Evolutionary conservation across 2,797 vertebrate genomes (phyloP), one percentile per base, ranked within the genome.

Genomic region (Chelmon rostratus): DNA sequence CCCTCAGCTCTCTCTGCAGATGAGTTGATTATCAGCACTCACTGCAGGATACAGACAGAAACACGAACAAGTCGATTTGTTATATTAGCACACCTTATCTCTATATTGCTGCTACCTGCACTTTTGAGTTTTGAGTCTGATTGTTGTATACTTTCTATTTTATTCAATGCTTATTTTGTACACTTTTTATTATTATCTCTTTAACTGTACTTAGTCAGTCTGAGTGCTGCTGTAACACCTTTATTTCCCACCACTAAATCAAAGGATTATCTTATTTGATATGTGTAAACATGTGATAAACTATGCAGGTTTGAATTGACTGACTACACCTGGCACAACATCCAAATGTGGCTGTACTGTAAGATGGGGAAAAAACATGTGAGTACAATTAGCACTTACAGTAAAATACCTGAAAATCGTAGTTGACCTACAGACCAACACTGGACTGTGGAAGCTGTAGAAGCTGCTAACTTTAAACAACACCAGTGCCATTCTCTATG

Each of bases 1-100:
- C 0, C 23, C 61, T 52, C 58, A 12, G 63, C 23, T 47, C 65
- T 44, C 3, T 57, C 61, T 68, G 72, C 78, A 83, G 73, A 76
- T 73, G 57, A 78, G 47, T 19, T 64, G 71, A 57, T 72, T 4
- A 21, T 66, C 44, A 13, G 63, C 58, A n/a, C 44, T 66, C 37
- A 3, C 63, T 53, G 62, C 18, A 9, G 1, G 19, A 46, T n/a
- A 13, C 28, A 40, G 46, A 31, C 58, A 33, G 33, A 69, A 40
- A 66, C 49, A 46, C 8, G 42, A 44, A 62, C 46, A 64, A 8
- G 37, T 53, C n/a, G 35, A 15, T 19, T 46, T 21, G 8, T 49
- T 11, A 11, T 25, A 15, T 13, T 4, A 35, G n/a, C 16, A 44
- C 50, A 18, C n/a, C 61, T 37, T 44, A 6, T 49, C 62, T 31